These are phyloP conservation scores for Crossaster papposus DNA, from an alignment of 53 echinoderm and acorn worm species.

Conservation along the genomic window DNA sequence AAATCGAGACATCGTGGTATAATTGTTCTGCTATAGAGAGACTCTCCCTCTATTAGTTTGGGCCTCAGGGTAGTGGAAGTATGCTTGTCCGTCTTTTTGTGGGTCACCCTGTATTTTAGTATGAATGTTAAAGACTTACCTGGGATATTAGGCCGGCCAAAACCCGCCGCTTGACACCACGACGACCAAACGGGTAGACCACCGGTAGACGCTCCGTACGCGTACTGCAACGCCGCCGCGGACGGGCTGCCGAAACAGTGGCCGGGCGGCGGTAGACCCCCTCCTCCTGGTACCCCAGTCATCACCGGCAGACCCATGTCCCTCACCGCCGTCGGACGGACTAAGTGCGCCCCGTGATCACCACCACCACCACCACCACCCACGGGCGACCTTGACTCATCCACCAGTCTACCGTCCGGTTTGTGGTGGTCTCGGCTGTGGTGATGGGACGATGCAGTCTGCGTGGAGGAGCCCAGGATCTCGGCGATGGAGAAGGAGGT, in stretches of 20 bases:
- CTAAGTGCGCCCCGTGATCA: constrained; percentile 33
- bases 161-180: constrained; percentile 63
- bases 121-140: constrained; percentile 34
- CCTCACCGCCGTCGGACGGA: constrained; percentile 57
- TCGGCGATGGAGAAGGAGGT: constrained; percentile 65
- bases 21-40: too few species aligned
- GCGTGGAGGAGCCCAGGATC: constrained; percentile 46
- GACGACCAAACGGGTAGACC: constrained; percentile 59
- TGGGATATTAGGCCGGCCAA: constrained; percentile 60
- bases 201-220: constrained; percentile 39
- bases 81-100: too few species aligned
- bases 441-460: constrained; percentile 18
- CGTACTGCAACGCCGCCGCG: constrained; percentile 58
- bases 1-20: too few species aligned
- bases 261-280: constrained; percentile 28
- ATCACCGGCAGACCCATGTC: constrained; percentile 28
- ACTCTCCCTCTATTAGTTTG: too few species aligned
- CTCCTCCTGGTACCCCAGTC: background rate
- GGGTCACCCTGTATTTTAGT: background rate
- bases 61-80: too few species aligned
- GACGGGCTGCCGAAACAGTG: constrained; percentile 36
- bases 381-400: constrained; percentile 6
- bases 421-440: constrained; percentile 26
- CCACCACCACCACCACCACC: too few species aligned
- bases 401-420: background rate